Conservation (phyloP, 2,888 invertebrate genomes). For the Lithodes maja region DNA sequence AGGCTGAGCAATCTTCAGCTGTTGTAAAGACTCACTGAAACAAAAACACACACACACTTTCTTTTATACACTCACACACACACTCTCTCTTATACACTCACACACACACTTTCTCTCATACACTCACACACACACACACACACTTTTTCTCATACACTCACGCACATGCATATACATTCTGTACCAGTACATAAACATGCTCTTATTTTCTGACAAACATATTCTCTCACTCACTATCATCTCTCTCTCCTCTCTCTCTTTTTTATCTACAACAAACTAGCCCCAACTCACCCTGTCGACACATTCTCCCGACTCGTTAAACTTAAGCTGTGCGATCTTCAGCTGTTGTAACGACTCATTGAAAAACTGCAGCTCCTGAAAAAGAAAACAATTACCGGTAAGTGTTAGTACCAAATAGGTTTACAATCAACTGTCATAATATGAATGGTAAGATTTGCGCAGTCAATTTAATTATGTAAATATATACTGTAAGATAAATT, state of each 20-base stretch:
- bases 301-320: constrained; percentile 89
- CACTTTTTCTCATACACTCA: no score
- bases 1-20: constrained; percentile 90
- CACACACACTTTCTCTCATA: no score
- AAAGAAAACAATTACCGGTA: constrained; percentile 49
- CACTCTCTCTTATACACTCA: no score
- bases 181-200: neutral
- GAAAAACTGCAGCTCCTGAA: constrained; percentile 87
- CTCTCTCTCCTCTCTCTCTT: neutral
- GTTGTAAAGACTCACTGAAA: constrained; percentile 92
- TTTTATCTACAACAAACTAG: neutral
- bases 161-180: no score
- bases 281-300: constrained; percentile 77
- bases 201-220: neutral
- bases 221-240: neutral
- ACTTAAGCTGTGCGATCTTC: constrained; percentile 92
- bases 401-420: no score
- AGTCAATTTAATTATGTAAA: no score
- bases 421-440: no score
- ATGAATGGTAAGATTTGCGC: no score
- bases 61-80: no score
- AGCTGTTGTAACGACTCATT: constrained; percentile 92
- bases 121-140: no score
- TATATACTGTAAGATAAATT: no score
- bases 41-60: neutral